Base-by-base conservation (phyloP, 2,113 vertebrate genomes). In the Phylloscopus trochilus region DNA sequence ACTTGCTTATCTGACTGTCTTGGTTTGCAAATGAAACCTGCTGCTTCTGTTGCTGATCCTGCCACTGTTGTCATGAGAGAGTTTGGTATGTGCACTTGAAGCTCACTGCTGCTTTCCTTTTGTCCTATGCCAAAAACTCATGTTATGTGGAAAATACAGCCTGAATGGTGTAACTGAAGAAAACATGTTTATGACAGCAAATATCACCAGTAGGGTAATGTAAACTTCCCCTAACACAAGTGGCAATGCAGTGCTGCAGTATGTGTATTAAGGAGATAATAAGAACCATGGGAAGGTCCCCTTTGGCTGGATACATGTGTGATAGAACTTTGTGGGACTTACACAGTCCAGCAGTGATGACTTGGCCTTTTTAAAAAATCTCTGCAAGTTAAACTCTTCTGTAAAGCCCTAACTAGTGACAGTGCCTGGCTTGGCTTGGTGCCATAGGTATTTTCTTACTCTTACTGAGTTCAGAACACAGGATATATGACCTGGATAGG, bases 41-140 rank as follows among this genome's bases (percentile, higher is more conserved):
- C 92, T 93, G 89, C 89, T 95, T 93, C 91, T 74, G 66, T 83
- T 85, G 53, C 82, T 87, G 85, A 87, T 93, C 70, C 90, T 93
- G 90, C 87, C 85, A 35, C 88, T 85, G 84, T 79, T 91, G 87
- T 47, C 62, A 49, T 24, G 67, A 64, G 85, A 68, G 69, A 91
- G 37, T 72, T 96, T 60, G 76, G 31, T 75, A 10, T 33, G 69
- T 81, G 44, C 87, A 72, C 74, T 82, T 73, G 63, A 96, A 93
- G 66, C 81, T 95, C 62, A 6, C 70, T 87, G 78, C 77, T 93
- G n/a, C 92, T 87, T 93, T 87, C 66, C 90, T 95, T 64, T 79
- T 76, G 84, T 94, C 82, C 81, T 83, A 21, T 87, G 90, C 90
- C 78, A 96, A 90, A 82, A 94, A 8, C 78, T 94, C 70, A 0